Evolutionary conservation across 2,888 invertebrate species (phyloP).

Genomic region (Brenthis ino): DNA sequence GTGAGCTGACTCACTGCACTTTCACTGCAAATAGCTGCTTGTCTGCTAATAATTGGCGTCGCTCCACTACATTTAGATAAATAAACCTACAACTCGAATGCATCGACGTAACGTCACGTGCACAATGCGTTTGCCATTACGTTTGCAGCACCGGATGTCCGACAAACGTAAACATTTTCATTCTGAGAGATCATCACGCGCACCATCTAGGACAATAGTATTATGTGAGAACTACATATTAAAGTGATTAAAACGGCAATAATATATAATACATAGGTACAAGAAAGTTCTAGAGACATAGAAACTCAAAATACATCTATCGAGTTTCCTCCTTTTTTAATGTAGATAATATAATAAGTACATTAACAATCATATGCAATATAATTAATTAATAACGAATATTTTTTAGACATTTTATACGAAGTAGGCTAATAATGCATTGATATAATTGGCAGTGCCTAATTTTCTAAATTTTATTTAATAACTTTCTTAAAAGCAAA

Average conservation of each 20-base stretch:
- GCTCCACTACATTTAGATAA: conserved; percentile 51
- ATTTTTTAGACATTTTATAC: too few relatives aligned
- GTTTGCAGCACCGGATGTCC: conserved; percentile 34
- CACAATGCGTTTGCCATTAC: conserved; percentile 30
- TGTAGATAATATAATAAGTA: too few relatives aligned
- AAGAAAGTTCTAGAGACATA: neutral
- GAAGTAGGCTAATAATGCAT: too few relatives aligned
- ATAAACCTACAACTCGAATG: conserved; percentile 35
- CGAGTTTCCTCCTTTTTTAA: too few relatives aligned
- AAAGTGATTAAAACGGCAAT: too few relatives aligned
- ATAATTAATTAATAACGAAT: too few relatives aligned
- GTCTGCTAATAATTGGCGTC: conserved; percentile 61
- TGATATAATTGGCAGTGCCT: too few relatives aligned
- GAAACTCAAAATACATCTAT: too few relatives aligned
- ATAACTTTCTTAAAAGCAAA: too few relatives aligned
- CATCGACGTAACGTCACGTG: conserved; percentile 33
- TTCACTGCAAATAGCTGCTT: conserved; percentile 67
- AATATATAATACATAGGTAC: neutral
- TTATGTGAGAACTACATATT: neutral
- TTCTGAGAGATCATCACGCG: conserved; percentile 31
- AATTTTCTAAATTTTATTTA: too few relatives aligned
- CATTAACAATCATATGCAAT: too few relatives aligned
- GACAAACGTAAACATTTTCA: conserved; percentile 39
- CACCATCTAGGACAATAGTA: conserved; percentile 16
- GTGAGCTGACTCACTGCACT: conserved; percentile 70